Conservation (phyloP, 2,888 invertebrate genomes). For the Nemotelus nigrinus region DNA sequence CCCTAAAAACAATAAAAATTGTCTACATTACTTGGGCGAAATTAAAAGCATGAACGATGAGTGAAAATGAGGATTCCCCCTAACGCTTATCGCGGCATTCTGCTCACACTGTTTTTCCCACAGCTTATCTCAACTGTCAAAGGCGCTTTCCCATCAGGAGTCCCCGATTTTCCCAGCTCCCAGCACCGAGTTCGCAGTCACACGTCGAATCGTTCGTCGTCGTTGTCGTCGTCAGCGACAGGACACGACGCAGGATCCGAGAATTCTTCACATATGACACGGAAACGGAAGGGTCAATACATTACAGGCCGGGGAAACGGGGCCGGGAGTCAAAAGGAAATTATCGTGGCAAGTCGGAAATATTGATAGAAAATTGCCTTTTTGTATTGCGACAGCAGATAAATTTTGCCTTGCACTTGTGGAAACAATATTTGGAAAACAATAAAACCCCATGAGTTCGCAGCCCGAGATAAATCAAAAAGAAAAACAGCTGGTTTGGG, state of each 20-base stretch:
- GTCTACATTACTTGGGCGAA: neutral
- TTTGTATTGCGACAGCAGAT: neutral
- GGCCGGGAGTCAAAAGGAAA: slow-evolving; percentile 27
- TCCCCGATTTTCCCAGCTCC: slow-evolving; percentile 20
- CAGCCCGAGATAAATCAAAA: too few species aligned
- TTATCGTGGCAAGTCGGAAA: slow-evolving; percentile 7
- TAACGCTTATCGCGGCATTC: neutral
- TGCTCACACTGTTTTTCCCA: slow-evolving; percentile 2
- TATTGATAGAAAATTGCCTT: neutral
- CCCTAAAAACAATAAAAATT: slow-evolving; percentile 24
- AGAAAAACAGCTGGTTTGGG: neutral
- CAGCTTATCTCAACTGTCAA: slow-evolving; percentile 34
- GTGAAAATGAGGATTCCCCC: slow-evolving; percentile 19
- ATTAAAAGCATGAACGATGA: slow-evolving; percentile 18
- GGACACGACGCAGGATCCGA: slow-evolving; percentile 35
- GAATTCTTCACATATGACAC: slow-evolving; percentile 39
- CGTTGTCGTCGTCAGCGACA: slow-evolving; percentile 2
- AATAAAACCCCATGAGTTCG: too few species aligned
- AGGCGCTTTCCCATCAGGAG: slow-evolving; percentile 16
- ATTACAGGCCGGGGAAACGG: slow-evolving; percentile 13
- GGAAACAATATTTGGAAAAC: too few species aligned
- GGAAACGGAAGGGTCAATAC: slow-evolving; percentile 37
- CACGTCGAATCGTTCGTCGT: slow-evolving; percentile 15
- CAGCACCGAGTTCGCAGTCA: slow-evolving; percentile 9
- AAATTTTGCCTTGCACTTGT: neutral